Conservation (phyloP, 2,113 vertebrate genomes). For the Sinocyclocheilus rhinocerous region DNA sequence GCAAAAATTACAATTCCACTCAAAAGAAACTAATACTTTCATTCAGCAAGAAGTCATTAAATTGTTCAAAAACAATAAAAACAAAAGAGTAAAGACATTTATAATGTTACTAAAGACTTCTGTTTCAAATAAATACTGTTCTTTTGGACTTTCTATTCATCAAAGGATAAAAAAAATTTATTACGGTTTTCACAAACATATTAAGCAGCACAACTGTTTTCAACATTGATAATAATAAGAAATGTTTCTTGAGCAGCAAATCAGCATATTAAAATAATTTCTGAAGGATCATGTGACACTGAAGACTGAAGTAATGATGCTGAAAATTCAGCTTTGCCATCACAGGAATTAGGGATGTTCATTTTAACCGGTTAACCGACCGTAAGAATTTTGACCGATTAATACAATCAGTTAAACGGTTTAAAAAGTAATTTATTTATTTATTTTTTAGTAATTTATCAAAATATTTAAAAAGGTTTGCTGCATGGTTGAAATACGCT, state of each 20-base stretch:
- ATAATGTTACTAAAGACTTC: background rate
- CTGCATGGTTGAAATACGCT: no score
- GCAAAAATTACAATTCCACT: background rate
- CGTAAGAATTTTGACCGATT: no score
- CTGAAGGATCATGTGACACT: background rate
- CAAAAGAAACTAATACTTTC: constrained; percentile 7
- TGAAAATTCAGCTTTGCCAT: no score
- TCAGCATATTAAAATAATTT: background rate
- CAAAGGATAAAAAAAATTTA: no score
- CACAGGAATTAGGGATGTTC: no score
- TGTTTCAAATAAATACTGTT: background rate
- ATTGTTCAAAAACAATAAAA: background rate
- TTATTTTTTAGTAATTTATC: no score
- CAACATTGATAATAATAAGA: background rate
- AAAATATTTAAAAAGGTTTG: no score
- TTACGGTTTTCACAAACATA: background rate
- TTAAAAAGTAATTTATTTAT: no score
- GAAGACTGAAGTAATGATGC: no score
- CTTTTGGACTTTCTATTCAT: background rate
- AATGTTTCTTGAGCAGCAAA: background rate
- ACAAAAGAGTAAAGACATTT: background rate
- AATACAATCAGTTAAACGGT: no score
- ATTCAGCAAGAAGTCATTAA: background rate
- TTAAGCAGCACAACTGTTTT: background rate
- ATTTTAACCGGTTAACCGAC: no score